These are phyloP conservation scores for Pteropus rufus DNA, from an alignment of 2,797 vertebrate genomes.

Conservation along the genomic window DNA sequence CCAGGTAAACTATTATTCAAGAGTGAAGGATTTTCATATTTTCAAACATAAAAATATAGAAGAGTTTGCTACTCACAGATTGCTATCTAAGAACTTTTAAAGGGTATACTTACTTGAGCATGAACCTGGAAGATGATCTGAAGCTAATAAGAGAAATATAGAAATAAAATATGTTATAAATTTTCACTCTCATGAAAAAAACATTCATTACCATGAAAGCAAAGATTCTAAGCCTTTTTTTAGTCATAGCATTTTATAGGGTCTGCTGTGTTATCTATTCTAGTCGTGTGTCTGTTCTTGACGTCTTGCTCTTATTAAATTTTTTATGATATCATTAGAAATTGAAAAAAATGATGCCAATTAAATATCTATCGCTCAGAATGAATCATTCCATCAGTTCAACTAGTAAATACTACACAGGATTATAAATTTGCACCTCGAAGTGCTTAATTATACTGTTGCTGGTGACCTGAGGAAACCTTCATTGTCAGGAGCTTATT, in stretches of 20 bases:
- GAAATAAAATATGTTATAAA: constrained; percentile 5
- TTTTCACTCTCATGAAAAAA: background rate
- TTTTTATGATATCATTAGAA: background rate
- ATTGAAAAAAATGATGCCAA: background rate
- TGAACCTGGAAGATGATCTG: constrained; percentile 28
- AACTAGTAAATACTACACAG: background rate
- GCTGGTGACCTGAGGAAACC: background rate
- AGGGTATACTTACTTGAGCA: constrained; percentile 7
- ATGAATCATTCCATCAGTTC: background rate
- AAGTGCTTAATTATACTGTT: background rate
- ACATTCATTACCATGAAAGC: background rate
- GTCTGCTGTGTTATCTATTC: background rate
- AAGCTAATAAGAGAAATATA: background rate
- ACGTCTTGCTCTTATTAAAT: constrained; percentile 15
- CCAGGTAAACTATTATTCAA: constrained; percentile 7
- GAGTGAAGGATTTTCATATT: background rate
- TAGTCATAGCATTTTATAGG: background rate
- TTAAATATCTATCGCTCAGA: constrained; percentile 35
- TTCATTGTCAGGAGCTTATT: constrained; percentile 1
- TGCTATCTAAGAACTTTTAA: constrained; percentile 17
- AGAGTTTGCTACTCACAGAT: background rate
- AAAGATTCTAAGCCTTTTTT: background rate
- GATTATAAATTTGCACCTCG: constrained; percentile 24
- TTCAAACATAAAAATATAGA: background rate
- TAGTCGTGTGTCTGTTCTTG: background rate